Percentiles rank a stretch among this genome's conserved stretches.
Evolutionary conservation across 92 coral and sea anemone genomes (phyloP).

Genomic region (Siderastrea radians): DNA sequence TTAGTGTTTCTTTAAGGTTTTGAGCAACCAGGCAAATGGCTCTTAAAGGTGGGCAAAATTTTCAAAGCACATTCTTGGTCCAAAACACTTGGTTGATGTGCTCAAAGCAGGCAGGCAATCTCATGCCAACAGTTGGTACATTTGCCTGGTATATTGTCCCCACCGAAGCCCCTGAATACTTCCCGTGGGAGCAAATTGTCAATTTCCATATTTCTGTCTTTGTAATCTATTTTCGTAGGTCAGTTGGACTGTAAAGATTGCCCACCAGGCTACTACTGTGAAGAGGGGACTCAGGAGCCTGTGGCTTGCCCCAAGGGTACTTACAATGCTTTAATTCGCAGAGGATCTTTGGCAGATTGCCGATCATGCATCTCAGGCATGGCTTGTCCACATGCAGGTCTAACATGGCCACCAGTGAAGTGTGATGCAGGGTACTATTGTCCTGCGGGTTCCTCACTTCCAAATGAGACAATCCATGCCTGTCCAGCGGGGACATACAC

Average conservation of each 20-base stretch:
- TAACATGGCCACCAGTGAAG: conserved; percentile 87
- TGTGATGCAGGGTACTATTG: conserved; percentile 97
- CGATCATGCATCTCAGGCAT: conserved; percentile 94
- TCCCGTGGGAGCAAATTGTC: too few relatives aligned
- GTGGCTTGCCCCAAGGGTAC: conserved; percentile 91
- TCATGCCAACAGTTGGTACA: too few relatives aligned
- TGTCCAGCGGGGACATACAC: conserved; percentile 98
- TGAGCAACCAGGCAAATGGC: too few relatives aligned
- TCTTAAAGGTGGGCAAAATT: too few relatives aligned
- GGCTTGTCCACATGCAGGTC: conserved; percentile 93
- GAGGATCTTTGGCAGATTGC: conserved; percentile 73
- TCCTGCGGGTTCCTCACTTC: conserved; percentile 93
- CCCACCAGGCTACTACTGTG: conserved; percentile 93
- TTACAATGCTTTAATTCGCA: conserved; percentile 65
- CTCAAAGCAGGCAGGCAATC: too few relatives aligned
- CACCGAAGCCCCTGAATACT: too few relatives aligned
- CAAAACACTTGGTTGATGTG: too few relatives aligned
- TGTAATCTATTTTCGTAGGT: conserved; percentile 38
- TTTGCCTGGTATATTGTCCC: too few relatives aligned
- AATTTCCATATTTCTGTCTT: neutral
- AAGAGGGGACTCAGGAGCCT: conserved; percentile 77
- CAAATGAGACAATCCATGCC: conserved; percentile 88
- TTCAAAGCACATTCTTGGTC: too few relatives aligned
- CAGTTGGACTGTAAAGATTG: conserved; percentile 89
- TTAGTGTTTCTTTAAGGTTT: too few relatives aligned